Evolutionary conservation across 2,797 vertebrate species (phyloP).

Genomic region (Chaetophractus vellerosus): DNA sequence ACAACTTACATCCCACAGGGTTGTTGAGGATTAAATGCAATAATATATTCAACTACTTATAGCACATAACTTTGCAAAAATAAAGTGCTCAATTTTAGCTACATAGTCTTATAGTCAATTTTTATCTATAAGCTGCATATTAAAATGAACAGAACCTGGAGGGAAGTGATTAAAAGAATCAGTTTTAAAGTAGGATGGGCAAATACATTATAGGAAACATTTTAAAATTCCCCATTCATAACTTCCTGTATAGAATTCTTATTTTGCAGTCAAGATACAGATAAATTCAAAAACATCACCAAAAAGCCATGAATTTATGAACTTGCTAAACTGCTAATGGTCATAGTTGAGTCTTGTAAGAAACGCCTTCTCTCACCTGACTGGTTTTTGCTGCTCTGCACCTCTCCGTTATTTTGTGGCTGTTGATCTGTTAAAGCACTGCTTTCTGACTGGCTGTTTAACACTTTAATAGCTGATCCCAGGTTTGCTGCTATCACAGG

Average conservation of each 20-base stretch:
- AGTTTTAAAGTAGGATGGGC: neutral
- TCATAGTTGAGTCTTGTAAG: constrained; percentile 14
- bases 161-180: neutral
- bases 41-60: neutral
- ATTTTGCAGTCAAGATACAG: neutral
- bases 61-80: neutral
- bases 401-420: constrained; percentile 92
- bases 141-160: constrained; percentile 19
- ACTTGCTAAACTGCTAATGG: constrained; percentile 31
- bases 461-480: constrained; percentile 90
- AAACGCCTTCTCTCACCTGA: constrained; percentile 92
- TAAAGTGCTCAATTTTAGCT: neutral
- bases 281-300: constrained; percentile 43
- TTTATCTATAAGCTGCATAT: constrained; percentile 15
- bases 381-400: constrained; percentile 91
- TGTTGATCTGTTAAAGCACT: constrained; percentile 87
- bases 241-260: neutral
- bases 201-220: constrained; percentile 5
- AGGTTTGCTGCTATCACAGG: constrained; percentile 93
- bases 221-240: constrained; percentile 2
- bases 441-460: constrained; percentile 90
- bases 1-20: neutral
- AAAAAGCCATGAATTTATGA: neutral
- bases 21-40: neutral
- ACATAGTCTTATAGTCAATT: neutral